Evolutionary conservation across 2,113 vertebrate genomes (phyloP), one percentile per base, ranked within the genome.

Genomic region (Capreolus pygargus): DNA sequence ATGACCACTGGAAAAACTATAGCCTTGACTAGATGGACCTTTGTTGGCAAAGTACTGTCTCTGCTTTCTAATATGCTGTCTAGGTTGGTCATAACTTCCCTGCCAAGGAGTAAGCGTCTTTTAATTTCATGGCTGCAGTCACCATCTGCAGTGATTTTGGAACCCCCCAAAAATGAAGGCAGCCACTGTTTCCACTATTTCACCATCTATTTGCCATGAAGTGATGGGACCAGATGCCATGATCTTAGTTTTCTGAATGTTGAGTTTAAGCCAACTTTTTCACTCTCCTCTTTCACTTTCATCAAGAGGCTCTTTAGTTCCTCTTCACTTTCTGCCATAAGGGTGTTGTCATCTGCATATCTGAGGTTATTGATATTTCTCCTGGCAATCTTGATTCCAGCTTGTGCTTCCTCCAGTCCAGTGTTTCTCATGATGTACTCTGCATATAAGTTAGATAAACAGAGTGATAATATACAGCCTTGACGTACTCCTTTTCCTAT

Each of bases 91-190:
- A n/a, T 67, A n/a, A 9, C 3, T 67, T 67, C 19, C 7, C 33
- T 17, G n/a, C 61, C 7, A 67, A 67, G 61, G 61, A 67, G 16
- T n/a, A n/a, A 64, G 7, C 1, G 2, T n/a, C 33, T 67, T 67
- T 19, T 67, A n/a, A 67, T 67, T n/a, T n/a, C 33, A 19, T 67
- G 33, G 33, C 16, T 67, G 33, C 7, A n/a, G 16, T 67, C 33
- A 67, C 16, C 33, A 67, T n/a, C 61, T 67, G 16, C 61, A 67
- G 33, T 19, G 33, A 67, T n/a, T 67, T 67, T 67, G 3, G 61
- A n/a, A 19, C 33, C 16, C 1, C 7, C 14, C 0, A 2, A n/a
- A 67, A n/a, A 67, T 67, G 2, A 61, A 61, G 61, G 19, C 61
- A 19, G 33, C 7, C 61, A 19, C 16, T 67, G 33, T 61, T 33